Evolutionary conservation across 2,797 vertebrate genomes (phyloP).

Genomic region (Helicolenus hilgendorfi): DNA sequence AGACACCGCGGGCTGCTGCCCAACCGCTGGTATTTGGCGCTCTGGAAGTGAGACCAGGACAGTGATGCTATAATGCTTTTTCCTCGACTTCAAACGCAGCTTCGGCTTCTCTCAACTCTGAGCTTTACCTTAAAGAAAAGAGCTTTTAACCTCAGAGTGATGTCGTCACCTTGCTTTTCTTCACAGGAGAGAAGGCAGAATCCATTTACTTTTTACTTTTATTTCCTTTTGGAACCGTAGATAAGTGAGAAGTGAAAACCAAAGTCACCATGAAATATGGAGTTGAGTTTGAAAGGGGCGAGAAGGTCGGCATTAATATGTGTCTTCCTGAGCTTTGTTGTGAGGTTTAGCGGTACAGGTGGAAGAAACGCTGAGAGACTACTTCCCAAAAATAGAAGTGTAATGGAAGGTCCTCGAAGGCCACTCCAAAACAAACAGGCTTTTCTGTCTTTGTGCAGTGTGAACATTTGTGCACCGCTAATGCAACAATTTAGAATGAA

Average conservation of each 20-base stretch:
- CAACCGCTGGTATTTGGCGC: neutral
- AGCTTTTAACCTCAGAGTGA: slow-evolving; percentile 18
- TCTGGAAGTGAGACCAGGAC: neutral
- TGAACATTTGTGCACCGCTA: neutral
- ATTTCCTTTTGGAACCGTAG: slow-evolving; percentile 6
- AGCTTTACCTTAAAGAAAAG: slow-evolving; percentile 10
- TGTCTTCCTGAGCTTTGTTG: slow-evolving; percentile 16
- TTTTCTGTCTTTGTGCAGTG: neutral
- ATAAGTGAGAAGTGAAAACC: neutral
- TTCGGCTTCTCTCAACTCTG: neutral
- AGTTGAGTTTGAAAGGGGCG: neutral
- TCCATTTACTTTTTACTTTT: slow-evolving; percentile 4
- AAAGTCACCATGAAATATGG: slow-evolving; percentile 26
- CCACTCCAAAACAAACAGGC: neutral
- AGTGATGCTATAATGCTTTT: neutral
- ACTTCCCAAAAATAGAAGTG: slow-evolving; percentile 27
- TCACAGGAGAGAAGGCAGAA: neutral
- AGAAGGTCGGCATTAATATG: slow-evolving; percentile 30
- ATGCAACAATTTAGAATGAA: neutral
- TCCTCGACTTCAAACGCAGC: slow-evolving; percentile 4
- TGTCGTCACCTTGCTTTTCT: neutral
- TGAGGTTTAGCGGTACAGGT: neutral
- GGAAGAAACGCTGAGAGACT: neutral
- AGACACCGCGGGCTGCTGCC: neutral
- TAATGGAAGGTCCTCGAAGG: slow-evolving; percentile 29